Conservation (phyloP, 2,113 vertebrate species). For the Heterochromis multidens region DNA sequence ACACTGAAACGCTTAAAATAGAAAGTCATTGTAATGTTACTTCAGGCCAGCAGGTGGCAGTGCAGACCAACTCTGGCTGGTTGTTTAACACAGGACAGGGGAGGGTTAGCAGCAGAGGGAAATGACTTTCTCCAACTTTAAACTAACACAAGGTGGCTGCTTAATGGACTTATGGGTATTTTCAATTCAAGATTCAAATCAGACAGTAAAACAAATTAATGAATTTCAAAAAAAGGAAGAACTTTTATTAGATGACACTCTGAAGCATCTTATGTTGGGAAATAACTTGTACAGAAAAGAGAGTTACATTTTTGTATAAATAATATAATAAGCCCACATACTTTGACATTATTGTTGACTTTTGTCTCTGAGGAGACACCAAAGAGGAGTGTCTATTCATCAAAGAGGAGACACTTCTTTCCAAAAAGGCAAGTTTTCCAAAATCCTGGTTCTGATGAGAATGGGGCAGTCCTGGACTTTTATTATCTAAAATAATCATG, state of each 20-base stretch:
- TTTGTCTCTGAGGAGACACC: too few relatives aligned
- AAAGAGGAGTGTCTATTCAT: too few relatives aligned
- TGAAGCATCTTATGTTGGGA: neutral
- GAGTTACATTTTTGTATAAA: accelerated
- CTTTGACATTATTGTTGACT: neutral
- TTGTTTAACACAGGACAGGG: neutral
- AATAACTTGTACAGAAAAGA: neutral
- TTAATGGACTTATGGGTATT: neutral
- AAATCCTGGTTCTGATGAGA: neutral
- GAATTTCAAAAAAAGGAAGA: too few relatives aligned
- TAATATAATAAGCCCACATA: neutral
- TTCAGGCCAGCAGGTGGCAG: neutral
- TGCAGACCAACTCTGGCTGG: neutral
- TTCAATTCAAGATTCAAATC: neutral
- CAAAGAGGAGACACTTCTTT: too few relatives aligned
- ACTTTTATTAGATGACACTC: accelerated
- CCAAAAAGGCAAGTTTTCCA: neutral
- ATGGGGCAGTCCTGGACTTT: neutral
- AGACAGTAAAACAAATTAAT: neutral
- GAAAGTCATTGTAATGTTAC: neutral
- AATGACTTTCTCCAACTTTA: too few relatives aligned
- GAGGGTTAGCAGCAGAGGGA: neutral
- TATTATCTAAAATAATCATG: neutral
- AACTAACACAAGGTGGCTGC: neutral
- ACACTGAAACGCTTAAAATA: neutral